phyloP scores from a whole-genome alignment of 2,888 invertebrate species.

The Scaptodrosophila latifasciaeformis region DNA sequence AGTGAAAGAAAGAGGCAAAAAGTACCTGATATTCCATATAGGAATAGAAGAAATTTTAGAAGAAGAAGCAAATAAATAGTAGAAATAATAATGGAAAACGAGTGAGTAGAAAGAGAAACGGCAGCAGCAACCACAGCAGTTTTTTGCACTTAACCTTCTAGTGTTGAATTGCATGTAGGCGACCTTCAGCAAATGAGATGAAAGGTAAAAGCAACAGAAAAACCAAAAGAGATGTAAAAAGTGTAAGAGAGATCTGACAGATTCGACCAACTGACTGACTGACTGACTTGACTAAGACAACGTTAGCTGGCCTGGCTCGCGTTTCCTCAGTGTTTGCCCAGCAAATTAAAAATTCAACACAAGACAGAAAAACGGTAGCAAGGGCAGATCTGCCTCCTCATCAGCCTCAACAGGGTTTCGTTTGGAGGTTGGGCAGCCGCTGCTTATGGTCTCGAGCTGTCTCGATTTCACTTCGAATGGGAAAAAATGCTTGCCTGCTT shows the following conservation, averaged over 20 bases:
- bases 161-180: conserved; percentile 35
- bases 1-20: neutral
- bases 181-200: conserved; percentile 57
- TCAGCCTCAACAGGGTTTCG: too few species aligned
- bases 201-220: neutral
- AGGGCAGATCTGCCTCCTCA: conserved; percentile 19
- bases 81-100: too few species aligned
- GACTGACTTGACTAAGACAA: too few species aligned
- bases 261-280: conserved; percentile 4
- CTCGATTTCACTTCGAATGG: conserved; percentile 60
- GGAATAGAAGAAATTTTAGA: conserved; percentile 12
- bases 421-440: conserved; percentile 34
- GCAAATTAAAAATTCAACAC: conserved; percentile 64
- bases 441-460: conserved; percentile 62
- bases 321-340: conserved; percentile 43
- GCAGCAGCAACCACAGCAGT: too few species aligned
- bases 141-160: conserved; percentile 55
- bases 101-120: too few species aligned
- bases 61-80: conserved; percentile 27
- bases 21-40: too few species aligned
- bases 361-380: conserved; percentile 46
- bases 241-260: neutral
- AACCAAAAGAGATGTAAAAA: neutral
- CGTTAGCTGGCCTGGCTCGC: conserved; percentile 13
- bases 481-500: conserved; percentile 42